These are phyloP conservation scores for Dynastes hyllus DNA, from an alignment of 2,888 invertebrate species.

Conservation along the genomic window DNA sequence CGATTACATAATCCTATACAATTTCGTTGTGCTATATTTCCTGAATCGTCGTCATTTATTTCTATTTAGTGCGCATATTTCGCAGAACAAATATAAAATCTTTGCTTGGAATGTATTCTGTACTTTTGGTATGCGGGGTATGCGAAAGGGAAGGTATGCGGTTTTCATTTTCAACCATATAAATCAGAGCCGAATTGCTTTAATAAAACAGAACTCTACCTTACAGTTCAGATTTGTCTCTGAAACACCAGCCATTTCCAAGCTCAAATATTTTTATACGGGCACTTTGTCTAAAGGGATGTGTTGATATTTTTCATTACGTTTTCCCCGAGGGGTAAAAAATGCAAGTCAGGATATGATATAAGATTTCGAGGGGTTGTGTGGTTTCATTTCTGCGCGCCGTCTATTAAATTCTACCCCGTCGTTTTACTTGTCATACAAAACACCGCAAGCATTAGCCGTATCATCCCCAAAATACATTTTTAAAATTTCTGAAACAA, in stretches of 20 bases:
- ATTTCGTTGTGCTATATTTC: neutral
- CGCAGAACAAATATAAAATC: constrained; percentile 39
- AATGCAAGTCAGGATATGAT: constrained; percentile 60
- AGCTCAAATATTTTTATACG: constrained; percentile 69
- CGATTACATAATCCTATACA: too few species aligned
- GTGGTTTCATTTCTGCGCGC: constrained; percentile 58
- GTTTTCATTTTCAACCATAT: constrained; percentile 70
- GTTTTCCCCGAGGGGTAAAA: constrained; percentile 57
- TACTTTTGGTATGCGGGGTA: constrained; percentile 70
- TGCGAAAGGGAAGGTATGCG: constrained; percentile 67
- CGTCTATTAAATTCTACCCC: constrained; percentile 57
- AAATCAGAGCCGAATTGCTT: constrained; percentile 69
- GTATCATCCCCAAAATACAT: constrained; percentile 36
- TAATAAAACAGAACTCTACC: constrained; percentile 68
- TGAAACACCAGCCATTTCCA: constrained; percentile 66
- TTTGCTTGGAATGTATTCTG: constrained; percentile 55
- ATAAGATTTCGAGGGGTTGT: constrained; percentile 59
- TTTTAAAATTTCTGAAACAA: constrained; percentile 35
- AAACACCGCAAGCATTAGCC: constrained; percentile 38
- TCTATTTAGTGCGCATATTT: constrained; percentile 18
- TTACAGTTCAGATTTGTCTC: constrained; percentile 62
- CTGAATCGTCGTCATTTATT: neutral
- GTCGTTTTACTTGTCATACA: constrained; percentile 52
- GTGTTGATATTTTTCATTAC: constrained; percentile 65
- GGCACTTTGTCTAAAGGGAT: constrained; percentile 69